phyloP scores from a whole-genome alignment of 2,888 invertebrate genomes.

The Megaustenia siamemsis region DNA sequence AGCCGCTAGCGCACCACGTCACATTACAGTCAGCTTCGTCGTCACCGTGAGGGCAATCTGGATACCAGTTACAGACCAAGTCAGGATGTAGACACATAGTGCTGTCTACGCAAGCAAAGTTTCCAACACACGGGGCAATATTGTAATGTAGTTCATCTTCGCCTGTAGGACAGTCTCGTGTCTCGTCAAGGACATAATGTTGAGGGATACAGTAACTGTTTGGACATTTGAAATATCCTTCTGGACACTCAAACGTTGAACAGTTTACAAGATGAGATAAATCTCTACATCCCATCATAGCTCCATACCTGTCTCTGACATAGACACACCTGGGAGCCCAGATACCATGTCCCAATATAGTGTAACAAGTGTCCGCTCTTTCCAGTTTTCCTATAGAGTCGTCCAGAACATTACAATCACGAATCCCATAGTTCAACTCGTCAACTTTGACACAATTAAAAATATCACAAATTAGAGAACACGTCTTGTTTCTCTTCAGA shows the following conservation, averaged over 20 bases:
- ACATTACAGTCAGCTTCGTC: background rate
- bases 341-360: background rate
- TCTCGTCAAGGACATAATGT: background rate
- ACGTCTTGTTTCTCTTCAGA: background rate
- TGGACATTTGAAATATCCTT: background rate
- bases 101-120: background rate
- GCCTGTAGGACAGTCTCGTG: background rate
- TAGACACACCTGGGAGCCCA: conserved; percentile 37
- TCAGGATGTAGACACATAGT: conserved; percentile 4
- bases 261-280: conserved; percentile 24
- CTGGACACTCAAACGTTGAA: background rate
- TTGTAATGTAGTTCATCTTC: background rate
- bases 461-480: conserved; percentile 11
- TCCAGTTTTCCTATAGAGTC: conserved; percentile 24
- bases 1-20: background rate
- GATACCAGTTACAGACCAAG: background rate
- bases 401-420: conserved; percentile 19
- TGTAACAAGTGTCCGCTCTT: background rate
- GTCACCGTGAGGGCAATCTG: conserved; percentile 3
- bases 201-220: background rate
- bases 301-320: conserved; percentile 16
- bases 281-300: conserved; percentile 3
- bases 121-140: background rate
- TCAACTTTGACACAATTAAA: background rate
- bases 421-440: background rate